Conservation (phyloP, 2,888 invertebrate genomes). For the Reticulitermes lucifugus region DNA sequence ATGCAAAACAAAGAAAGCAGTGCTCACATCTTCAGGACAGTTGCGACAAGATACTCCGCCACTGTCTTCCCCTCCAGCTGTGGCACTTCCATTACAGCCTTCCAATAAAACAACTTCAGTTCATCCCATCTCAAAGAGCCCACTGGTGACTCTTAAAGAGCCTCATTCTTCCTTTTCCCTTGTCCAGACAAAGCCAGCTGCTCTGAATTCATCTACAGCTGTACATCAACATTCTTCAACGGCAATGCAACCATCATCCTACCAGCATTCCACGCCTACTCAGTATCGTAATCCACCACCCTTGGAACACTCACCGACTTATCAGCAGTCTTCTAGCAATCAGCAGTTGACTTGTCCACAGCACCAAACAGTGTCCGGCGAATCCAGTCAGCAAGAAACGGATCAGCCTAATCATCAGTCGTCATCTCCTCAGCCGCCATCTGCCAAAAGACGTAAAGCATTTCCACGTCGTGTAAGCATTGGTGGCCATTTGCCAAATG, state of each 20-base stretch:
- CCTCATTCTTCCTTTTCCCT: not conserved
- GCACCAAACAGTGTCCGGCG: not conserved
- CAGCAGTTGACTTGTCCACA: not conserved
- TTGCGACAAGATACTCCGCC: conserved; percentile 5
- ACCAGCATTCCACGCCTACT: not conserved
- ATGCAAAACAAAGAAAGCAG: not conserved
- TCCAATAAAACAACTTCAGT: not conserved
- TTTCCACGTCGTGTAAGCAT: conserved; percentile 34
- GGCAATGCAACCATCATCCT: not conserved
- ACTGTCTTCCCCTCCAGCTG: not conserved
- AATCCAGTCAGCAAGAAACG: conserved; percentile 12
- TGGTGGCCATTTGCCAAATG: not conserved
- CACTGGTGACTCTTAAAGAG: not conserved
- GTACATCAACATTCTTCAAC: not conserved
- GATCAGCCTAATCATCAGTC: not conserved
- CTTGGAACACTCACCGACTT: not conserved
- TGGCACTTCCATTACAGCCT: not conserved
- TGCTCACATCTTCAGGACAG: not conserved
- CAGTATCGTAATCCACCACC: conserved; percentile 2
- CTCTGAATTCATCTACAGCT: not conserved
- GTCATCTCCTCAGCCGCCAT: conserved; percentile 17
- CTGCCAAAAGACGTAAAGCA: conserved; percentile 37
- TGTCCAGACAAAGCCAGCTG: not conserved
- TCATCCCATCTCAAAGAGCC: conserved; percentile 5
- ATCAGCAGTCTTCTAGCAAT: not conserved